Conservation (phyloP, 64 coral and sea anemone species). For the Montipora efflorescens region DNA sequence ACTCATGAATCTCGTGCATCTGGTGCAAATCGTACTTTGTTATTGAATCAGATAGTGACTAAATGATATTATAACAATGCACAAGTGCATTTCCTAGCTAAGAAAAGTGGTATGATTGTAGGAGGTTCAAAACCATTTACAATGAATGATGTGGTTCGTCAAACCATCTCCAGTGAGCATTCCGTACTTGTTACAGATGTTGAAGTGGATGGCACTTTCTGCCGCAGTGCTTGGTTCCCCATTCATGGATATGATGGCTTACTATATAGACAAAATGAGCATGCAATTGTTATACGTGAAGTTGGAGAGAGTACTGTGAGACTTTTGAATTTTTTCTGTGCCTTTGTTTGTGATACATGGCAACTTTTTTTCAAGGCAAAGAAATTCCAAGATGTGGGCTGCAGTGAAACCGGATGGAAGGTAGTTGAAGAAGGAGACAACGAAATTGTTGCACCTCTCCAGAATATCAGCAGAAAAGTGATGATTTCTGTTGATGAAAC, state of each 20-base stretch:
- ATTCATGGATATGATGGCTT: conserved; percentile 61
- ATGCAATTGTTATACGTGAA: conserved; percentile 37
- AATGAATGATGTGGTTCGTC: conserved; percentile 35
- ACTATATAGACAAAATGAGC: conserved; percentile 57
- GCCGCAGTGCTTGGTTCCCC: conserved; percentile 45
- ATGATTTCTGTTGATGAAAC: conserved; percentile 30
- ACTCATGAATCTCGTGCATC: too few relatives aligned
- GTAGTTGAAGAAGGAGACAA: conserved; percentile 15
- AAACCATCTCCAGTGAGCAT: conserved; percentile 43
- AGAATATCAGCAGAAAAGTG: conserved; percentile 57
- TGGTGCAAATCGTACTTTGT: too few relatives aligned
- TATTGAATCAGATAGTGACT: too few relatives aligned
- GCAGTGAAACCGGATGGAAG: conserved; percentile 23
- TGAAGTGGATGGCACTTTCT: conserved; percentile 42
- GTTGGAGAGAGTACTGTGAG: conserved; percentile 61
- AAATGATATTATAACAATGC: conserved; percentile 9
- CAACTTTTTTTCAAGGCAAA: conserved; percentile 43
- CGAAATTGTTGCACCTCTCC: conserved; percentile 17
- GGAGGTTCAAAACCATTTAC: conserved; percentile 66
- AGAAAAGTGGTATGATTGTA: conserved; percentile 63
- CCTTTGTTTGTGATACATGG: conserved; percentile 50
- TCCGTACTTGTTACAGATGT: conserved; percentile 27
- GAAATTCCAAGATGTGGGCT: conserved; percentile 40
- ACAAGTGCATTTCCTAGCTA: conserved; percentile 28
- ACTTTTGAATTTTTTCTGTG: conserved; percentile 58